Evolutionary conservation across 1,140 invertebrate species (phyloP), one percentile per base, ranked within the genome.

Genomic region (Schlechtendalia chinensis): DNA sequence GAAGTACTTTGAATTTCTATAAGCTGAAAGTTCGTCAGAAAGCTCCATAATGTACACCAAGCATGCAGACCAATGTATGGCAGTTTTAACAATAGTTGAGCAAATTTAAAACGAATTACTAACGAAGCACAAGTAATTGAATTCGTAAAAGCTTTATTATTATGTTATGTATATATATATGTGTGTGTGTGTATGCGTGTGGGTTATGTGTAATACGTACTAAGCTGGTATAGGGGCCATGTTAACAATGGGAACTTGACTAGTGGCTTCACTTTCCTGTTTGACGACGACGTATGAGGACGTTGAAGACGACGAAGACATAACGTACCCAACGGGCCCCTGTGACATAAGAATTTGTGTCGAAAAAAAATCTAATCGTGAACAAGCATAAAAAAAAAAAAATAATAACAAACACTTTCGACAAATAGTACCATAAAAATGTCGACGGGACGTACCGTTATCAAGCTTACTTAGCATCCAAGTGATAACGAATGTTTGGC

Each of bases 401-500:
- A n/a, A n/a, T n/a, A n/a, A n/a, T n/a, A n/a, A 72, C 45, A 22
- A 79, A 79, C 56, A 8, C 58, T 61, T 79, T 1, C 4, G 47
- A 79, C 58, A 29, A 75, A 72, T 54, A 61, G 75, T 32, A 50
- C 22, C 17, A 79, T 19, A 63, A 72, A 79, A 79, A 79, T 79
- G 75, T 79, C 75, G 75, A 79, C 58, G 75, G 53, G 54, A 61
- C 39, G 74, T 1, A 58, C n/a, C 39, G 75, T 79, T 79, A 79
- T 79, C 75, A 79, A 61, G 32, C 53, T 77, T 29, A 32, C 74
- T 77, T 77, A 32, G 75, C 75, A 79, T 79, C 22, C 58, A 27
- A 79, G 58, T 79, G 75, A 79, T 79, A 79, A 79, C 56, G 56
- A 17, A 79, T 79, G 75, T 79, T 79, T 79, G 75, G 75, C 75